phyloP scores from a whole-genome alignment of 2,797 vertebrate species.

The Poecilia picta region DNA sequence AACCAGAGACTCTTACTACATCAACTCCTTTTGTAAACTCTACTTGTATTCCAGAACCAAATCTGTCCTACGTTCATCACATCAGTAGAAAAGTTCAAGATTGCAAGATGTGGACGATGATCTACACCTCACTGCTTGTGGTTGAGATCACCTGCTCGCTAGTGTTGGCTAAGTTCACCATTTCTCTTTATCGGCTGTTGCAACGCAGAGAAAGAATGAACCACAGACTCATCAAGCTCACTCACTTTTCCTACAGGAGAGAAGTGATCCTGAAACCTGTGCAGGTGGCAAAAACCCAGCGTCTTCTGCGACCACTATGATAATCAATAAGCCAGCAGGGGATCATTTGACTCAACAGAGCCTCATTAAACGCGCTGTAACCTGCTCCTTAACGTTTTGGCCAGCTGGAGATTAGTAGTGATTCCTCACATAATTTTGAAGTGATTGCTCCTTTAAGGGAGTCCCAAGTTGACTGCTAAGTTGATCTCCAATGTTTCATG shows the following conservation, averaged over 20 bases:
- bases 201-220: conserved; percentile 51
- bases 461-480: neutral
- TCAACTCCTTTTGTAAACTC: conserved; percentile 30
- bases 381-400: neutral
- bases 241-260: conserved; percentile 72
- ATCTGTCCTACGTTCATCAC: neutral
- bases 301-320: conserved; percentile 32
- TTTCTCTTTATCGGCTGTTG: conserved; percentile 69
- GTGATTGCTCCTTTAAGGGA: neutral
- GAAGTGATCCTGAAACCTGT: conserved; percentile 71
- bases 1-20: conserved; percentile 15
- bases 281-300: conserved; percentile 50
- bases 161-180: conserved; percentile 64
- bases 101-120: conserved; percentile 66
- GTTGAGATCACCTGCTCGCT: conserved; percentile 70
- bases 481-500: neutral
- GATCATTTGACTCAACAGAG: neutral
- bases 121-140: conserved; percentile 64
- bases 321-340: neutral
- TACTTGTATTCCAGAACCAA: conserved; percentile 24
- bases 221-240: conserved; percentile 68
- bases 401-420: neutral
- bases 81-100: conserved; percentile 24
- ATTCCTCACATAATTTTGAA: neutral
- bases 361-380: conserved; percentile 1